Evolutionary conservation across 2,113 vertebrate species (phyloP).

Genomic region (Bettongia penicillata): DNA sequence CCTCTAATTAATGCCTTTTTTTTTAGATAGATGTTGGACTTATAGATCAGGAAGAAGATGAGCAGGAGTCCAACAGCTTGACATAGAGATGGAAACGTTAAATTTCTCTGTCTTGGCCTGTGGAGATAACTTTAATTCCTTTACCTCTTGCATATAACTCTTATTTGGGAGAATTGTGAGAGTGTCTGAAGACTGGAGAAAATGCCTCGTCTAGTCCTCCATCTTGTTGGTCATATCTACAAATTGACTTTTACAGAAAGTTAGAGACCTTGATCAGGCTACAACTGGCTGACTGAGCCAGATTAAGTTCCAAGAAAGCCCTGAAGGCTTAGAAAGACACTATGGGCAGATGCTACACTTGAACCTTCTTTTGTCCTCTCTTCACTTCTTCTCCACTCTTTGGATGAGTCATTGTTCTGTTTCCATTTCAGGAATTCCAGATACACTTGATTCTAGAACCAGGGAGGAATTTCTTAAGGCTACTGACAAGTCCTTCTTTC

Average conservation of each 20-base stretch:
- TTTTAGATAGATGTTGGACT: too few species aligned
- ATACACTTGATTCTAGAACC: conserved; percentile 48
- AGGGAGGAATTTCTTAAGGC: conserved; percentile 65
- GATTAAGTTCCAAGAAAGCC: conserved; percentile 66
- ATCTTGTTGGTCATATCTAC: not conserved
- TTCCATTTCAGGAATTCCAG: conserved; percentile 67
- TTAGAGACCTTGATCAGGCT: conserved; percentile 52
- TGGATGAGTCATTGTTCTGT: conserved; percentile 22
- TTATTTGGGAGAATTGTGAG: too few species aligned
- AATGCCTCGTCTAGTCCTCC: too few species aligned
- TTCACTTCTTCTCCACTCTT: not conserved
- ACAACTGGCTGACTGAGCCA: conserved; percentile 62
- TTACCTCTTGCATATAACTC: too few species aligned
- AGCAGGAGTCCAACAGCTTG: too few species aligned
- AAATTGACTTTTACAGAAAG: conserved; percentile 62
- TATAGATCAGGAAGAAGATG: too few species aligned
- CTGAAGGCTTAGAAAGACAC: conserved; percentile 66
- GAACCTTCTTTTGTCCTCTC: conserved; percentile 43
- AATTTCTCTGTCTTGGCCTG: too few species aligned
- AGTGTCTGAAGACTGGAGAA: too few species aligned
- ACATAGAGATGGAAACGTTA: too few species aligned
- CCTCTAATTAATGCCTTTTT: too few species aligned
- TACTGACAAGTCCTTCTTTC: conserved; percentile 68
- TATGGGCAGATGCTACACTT: conserved; percentile 52
- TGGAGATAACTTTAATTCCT: too few species aligned